Evolutionary conservation across 2,113 vertebrate species (phyloP).

Genomic region (Oenanthe melanoleuca): DNA sequence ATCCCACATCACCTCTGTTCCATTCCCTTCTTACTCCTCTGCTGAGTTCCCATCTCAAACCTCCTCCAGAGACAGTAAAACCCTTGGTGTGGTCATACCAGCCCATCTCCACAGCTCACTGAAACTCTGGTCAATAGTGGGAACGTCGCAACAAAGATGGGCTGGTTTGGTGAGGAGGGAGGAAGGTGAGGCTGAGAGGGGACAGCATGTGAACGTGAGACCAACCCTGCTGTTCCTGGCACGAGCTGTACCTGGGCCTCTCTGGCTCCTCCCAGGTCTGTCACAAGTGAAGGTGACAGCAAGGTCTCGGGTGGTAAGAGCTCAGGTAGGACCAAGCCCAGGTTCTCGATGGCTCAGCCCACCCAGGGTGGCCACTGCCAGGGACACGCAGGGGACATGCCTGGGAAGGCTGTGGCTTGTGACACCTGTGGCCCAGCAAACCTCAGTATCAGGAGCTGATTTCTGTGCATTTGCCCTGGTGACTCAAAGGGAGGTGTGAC

Average conservation of each 20-base stretch:
- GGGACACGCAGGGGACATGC: not conserved
- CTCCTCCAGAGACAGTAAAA: not conserved
- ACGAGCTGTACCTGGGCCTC: not conserved
- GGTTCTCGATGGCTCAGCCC: not conserved
- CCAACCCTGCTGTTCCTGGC: not conserved
- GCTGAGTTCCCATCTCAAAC: not conserved
- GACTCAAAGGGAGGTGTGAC: not conserved
- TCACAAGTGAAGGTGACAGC: not conserved
- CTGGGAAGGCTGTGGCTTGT: not conserved
- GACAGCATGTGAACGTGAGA: rapidly evolving
- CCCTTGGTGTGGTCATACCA: not conserved
- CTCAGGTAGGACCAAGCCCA: rapidly evolving
- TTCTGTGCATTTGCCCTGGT: not conserved
- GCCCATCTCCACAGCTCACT: too few relatives aligned
- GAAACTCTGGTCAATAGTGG: not conserved
- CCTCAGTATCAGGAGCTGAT: not conserved
- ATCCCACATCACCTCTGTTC: not conserved
- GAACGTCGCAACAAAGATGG: not conserved
- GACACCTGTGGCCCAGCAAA: not conserved
- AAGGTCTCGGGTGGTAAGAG: not conserved
- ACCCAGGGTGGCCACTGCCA: not conserved
- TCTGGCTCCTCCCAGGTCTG: not conserved
- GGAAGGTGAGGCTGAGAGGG: not conserved
- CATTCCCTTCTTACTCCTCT: not conserved
- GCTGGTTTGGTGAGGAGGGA: not conserved